Conservation (phyloP, 2,797 vertebrate species). For the Siniperca obscura region DNA sequence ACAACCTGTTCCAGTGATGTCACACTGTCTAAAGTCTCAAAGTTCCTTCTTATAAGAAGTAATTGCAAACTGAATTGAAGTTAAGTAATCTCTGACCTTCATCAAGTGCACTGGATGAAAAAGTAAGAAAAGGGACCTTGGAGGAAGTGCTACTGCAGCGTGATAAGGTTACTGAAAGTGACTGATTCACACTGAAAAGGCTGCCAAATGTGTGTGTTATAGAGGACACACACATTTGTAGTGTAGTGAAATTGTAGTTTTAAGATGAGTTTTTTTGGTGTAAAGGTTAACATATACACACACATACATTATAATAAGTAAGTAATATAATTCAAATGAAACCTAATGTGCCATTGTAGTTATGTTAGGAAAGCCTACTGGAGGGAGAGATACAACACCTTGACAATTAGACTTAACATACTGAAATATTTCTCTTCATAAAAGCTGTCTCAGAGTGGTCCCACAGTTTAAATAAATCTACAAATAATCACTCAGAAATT, state of each 20-base stretch:
- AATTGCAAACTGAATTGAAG: background rate
- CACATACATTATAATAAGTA: no score
- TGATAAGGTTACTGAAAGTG: conserved; percentile 3
- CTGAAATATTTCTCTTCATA: background rate
- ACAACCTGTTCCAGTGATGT: background rate
- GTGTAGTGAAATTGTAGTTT: background rate
- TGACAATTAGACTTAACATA: background rate
- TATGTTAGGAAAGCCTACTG: background rate
- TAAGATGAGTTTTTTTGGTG: background rate
- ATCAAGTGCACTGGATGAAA: background rate
- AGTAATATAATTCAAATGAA: background rate
- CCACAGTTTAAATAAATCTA: background rate
- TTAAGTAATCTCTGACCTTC: conserved; percentile 11
- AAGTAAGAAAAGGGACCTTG: conserved; percentile 6
- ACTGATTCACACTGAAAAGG: background rate
- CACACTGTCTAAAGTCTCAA: background rate
- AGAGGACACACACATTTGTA: background rate
- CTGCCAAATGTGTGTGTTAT: background rate
- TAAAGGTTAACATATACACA: background rate
- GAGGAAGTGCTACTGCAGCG: background rate
- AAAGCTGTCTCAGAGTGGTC: background rate
- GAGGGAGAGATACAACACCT: background rate
- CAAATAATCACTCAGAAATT: background rate
- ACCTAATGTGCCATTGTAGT: background rate
- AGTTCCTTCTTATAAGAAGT: background rate